Evolutionary conservation across 2,113 vertebrate genomes (phyloP).

Genomic region (Micronycteris hirsuta): DNA sequence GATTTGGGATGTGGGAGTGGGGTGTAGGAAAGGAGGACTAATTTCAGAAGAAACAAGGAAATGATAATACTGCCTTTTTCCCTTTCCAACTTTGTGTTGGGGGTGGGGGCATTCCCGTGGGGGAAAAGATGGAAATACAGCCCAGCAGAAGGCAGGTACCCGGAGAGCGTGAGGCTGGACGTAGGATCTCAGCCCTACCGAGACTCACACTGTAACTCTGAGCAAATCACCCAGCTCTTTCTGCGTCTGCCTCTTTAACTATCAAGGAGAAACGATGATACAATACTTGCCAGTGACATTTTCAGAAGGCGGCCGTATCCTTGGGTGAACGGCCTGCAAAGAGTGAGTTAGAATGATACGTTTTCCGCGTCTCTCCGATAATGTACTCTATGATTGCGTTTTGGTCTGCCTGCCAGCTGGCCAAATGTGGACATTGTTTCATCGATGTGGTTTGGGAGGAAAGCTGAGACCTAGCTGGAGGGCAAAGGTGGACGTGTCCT

Average conservation of each 20-base stretch:
- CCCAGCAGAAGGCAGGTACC: fast-evolving
- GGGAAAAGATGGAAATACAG: neutral
- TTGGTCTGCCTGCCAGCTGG: neutral
- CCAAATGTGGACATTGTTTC: neutral
- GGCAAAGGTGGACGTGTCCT: neutral
- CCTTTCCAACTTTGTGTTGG: fast-evolving
- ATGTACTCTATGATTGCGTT: neutral
- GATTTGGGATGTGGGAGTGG: neutral
- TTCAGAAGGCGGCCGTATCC: neutral
- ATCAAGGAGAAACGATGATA: neutral
- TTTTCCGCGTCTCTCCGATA: neutral
- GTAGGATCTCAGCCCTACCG: fast-evolving
- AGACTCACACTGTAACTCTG: neutral
- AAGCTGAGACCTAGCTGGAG: neutral
- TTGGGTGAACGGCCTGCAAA: neutral
- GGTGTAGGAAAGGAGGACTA: neutral
- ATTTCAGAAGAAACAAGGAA: neutral
- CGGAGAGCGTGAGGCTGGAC: fast-evolving
- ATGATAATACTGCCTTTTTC: neutral
- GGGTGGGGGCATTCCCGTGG: fast-evolving
- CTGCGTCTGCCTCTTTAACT: neutral
- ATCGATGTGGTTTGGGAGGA: neutral
- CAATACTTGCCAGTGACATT: neutral
- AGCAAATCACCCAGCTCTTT: neutral
- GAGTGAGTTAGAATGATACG: neutral